Evolutionary conservation across 2,888 invertebrate genomes (phyloP), one percentile per base, ranked within the genome.

Genomic region (Ametastegia equiseti): DNA sequence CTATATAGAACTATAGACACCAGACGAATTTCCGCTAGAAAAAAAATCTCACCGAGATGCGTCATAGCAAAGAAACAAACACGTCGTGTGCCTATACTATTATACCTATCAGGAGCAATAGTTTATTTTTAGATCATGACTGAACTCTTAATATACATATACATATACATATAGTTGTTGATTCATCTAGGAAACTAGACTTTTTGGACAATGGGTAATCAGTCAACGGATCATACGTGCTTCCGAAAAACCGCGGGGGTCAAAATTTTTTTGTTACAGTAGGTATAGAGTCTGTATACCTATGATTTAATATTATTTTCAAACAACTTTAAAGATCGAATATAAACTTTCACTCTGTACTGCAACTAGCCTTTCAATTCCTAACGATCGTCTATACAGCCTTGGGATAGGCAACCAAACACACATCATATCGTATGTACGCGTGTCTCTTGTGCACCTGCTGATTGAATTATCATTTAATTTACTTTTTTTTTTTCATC

Each of bases 391-490:
- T 19, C 23, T 23, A 13, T 3, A 42, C 39, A 81, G 83, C 83
- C 83, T 82, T 39, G 54, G 36, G 75, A 77, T 82, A 84, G 83
- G 86, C 87, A 86, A 87, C 86, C 85, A 80, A 86, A 69, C 80
- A 73, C 82, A 83, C 87, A 80, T 75, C 36, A 81, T 30, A 81
- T 81, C 81, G 19, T 23, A 81, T 81, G 80, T 84, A 77, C 84
- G 84, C 75, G 11, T 11, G 50, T 57, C n/a, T n/a, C n/a, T n/a
- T 81, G 84, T 86, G 84, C 86, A 87, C 86, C 86, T 86, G 86
- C 82, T 82, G 71, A 83, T 2, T 63, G 11, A 13, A 6, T 27
- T 27, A 15, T 30, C 27, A 4, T 23, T 30, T 23, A 13, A 27
- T 27, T 27, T 30, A 23, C 15, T 1, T 7, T 23, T 27, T 27